phyloP scores from a whole-genome alignment of 2,888 invertebrate genomes.

The Meloe dianella region DNA sequence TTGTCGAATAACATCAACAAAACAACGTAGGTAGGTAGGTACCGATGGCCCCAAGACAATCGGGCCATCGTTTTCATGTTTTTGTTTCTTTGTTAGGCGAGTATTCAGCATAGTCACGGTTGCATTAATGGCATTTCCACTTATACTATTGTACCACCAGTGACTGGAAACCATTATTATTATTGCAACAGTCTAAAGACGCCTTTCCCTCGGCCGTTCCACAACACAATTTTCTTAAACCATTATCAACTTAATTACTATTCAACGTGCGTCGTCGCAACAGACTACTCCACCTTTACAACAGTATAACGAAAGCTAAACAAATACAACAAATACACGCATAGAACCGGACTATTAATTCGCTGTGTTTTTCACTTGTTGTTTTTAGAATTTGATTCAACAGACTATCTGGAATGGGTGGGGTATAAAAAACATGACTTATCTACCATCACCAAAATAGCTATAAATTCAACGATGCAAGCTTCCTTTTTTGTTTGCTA shows the following conservation, averaged over 20 bases:
- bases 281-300: not conserved
- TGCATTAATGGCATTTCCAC: slow-evolving; percentile 38
- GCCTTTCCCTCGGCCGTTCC: slow-evolving; percentile 6
- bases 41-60: slow-evolving; percentile 37
- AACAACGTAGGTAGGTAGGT: slow-evolving; percentile 26
- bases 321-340: not conserved
- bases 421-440: not conserved
- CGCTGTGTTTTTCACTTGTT: not conserved
- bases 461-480: not conserved
- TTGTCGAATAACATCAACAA: slow-evolving; percentile 30
- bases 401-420: not conserved
- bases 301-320: not conserved
- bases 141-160: slow-evolving; percentile 26
- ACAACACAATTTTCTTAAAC: slow-evolving; percentile 14
- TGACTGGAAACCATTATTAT: slow-evolving; percentile 21
- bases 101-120: slow-evolving; percentile 39
- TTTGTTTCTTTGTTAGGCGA: slow-evolving; percentile 39
- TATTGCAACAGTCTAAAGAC: slow-evolving; percentile 10
- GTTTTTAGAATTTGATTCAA: not conserved
- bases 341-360: not conserved
- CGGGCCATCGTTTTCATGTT: slow-evolving; percentile 31
- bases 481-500: slow-evolving; percentile 9
- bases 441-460: not conserved
- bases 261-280: slow-evolving; percentile 18
- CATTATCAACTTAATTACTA: slow-evolving; percentile 30